Conservation (phyloP, 2,113 vertebrate species). For the Toxotes chatareus region DNA sequence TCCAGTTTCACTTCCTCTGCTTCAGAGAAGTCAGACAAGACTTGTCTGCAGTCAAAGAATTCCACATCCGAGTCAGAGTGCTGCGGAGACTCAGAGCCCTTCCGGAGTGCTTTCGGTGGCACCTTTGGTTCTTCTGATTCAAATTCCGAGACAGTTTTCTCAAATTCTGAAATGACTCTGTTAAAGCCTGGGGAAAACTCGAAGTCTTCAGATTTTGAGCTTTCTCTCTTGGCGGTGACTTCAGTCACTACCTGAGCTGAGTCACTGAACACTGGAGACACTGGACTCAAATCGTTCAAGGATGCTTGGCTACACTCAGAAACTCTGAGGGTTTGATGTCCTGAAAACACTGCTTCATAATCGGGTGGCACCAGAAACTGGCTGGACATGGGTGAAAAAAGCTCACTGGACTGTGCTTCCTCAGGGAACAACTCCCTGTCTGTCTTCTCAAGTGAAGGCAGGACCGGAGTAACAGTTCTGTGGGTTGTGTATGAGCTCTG, state of each 20-base stretch:
- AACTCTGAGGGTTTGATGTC: constrained; percentile 54
- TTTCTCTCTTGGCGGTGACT: background rate
- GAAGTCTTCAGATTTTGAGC: constrained; percentile 25
- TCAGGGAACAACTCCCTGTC: constrained; percentile 13
- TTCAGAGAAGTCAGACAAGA: constrained; percentile 76
- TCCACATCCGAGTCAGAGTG: constrained; percentile 78
- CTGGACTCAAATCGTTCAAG: constrained; percentile 49
- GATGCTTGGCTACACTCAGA: constrained; percentile 47
- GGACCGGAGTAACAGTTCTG: constrained; percentile 74
- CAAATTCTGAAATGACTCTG: constrained; percentile 64
- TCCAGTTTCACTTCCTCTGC: constrained; percentile 59
- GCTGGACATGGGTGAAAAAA: constrained; percentile 55
- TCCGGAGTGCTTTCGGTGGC: background rate
- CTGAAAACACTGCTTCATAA: constrained; percentile 64
- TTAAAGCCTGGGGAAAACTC: constrained; percentile 64
- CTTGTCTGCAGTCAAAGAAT: constrained; percentile 82
- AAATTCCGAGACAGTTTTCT: constrained; percentile 62
- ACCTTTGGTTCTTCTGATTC: constrained; percentile 34
- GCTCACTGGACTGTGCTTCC: constrained; percentile 39
- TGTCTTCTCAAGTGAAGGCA: constrained; percentile 31
- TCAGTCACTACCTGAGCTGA: constrained; percentile 29
- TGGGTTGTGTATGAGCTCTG: constrained; percentile 65
- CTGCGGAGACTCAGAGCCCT: constrained; percentile 41
- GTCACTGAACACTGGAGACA: constrained; percentile 53
- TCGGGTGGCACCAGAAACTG: constrained; percentile 63